These are phyloP conservation scores for Leptinotarsa peninsularis DNA, from an alignment of 2,888 invertebrate genomes.

Conservation along the genomic window DNA sequence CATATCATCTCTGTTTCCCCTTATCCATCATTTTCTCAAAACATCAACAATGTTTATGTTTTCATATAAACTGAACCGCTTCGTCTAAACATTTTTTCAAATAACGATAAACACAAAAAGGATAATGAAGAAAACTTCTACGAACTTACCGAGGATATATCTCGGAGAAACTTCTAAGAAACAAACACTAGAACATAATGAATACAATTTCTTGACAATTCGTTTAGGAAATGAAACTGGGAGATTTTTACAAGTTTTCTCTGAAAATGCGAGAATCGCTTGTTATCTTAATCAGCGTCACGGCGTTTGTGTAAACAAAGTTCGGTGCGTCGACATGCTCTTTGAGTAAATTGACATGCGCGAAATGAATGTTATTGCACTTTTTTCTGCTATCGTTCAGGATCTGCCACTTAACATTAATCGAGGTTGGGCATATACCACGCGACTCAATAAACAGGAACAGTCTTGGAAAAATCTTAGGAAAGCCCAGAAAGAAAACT, in stretches of 20 bases:
- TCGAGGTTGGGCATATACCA: slow-evolving; percentile 5
- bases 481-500: too few relatives aligned
- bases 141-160: neutral
- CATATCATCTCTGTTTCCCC: too few relatives aligned
- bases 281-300: slow-evolving; percentile 48
- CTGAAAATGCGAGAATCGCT: slow-evolving; percentile 39
- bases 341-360: slow-evolving; percentile 38
- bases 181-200: slow-evolving; percentile 7
- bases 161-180: neutral
- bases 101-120: neutral
- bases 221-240: neutral
- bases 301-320: slow-evolving; percentile 45
- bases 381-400: slow-evolving; percentile 7
- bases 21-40: neutral
- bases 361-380: slow-evolving; percentile 25
- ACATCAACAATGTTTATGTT: neutral
- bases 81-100: slow-evolving; percentile 3
- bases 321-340: slow-evolving; percentile 41
- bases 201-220: neutral
- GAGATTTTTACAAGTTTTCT: neutral
- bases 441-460: too few relatives aligned
- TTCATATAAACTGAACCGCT: neutral
- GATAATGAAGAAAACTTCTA: neutral
- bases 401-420: neutral
- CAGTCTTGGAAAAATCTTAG: too few relatives aligned